Evolutionary conservation across 2,888 invertebrate genomes (phyloP), one percentile per base, ranked within the genome.

Genomic region (Sipha maydis): DNA sequence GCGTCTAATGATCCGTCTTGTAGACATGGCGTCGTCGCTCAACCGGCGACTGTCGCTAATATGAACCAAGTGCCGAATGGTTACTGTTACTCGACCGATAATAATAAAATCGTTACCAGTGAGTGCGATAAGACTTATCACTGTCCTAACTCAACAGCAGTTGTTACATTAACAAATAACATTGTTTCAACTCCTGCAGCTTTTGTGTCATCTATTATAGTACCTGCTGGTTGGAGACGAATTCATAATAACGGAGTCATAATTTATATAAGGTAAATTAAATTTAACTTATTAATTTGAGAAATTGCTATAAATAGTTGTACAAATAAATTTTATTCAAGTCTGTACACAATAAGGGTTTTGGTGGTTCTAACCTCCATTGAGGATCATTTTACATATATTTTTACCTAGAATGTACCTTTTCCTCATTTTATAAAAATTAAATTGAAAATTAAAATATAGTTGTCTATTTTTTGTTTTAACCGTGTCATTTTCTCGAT

Each of bases 191-290:
- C 75, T 61, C 86, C 86, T 17, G 80, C 38, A 28, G 41, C 86
- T 75, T 86, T 79, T 73, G 73, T 88, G 41, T 88, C 86, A 56
- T 88, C 92, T 89, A 92, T 94, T 90, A 91, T 94, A 91, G 94
- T 96, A 91, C 96, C 96, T 90, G 94, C 94, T 91, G 96, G 96
- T 90, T 96, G 96, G 96, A 95, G 95, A 92, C 93, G 96, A 91
- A 93, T 95, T 90, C 93, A 94, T 91, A 94, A 94, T 91, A 95
- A 95, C 92, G 95, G 95, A 91, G 94, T 94, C 92, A 93, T 96
- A 92, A 94, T 95, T 91, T 96, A 96, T 92, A 94, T 95, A 92
- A 96, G 96, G 96, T 96, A 92, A 93, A 61, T 56, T 69, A 5
- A 61, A 93, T 11, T 92, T 89, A 34, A 73, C 83, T 79, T 19